Evolutionary conservation across 2,797 vertebrate species (phyloP), one percentile per base, ranked within the genome.

Genomic region (Siniperca undulata): DNA sequence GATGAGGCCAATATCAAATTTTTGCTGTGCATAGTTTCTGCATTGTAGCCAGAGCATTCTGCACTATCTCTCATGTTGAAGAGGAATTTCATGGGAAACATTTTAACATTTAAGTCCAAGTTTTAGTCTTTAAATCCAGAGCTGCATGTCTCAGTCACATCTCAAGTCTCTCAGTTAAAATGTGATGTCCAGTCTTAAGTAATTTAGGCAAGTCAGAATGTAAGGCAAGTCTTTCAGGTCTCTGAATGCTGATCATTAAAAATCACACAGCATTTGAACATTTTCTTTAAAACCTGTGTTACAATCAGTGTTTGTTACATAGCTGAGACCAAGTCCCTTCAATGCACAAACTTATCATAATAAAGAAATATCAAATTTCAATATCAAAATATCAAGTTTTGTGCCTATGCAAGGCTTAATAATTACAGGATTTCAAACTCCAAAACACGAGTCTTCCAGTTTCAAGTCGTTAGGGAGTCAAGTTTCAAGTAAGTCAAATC

Each of bases 1-100:
- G 66, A 60, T 62, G 27, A 68, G 22, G 7, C 17, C 16, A 40
- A 42, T 50, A 34, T 42, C 22, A 14, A 3, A 59, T 77, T 22
- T 76, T 16, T 44, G 38, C 34, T 70, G 20, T 56, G 64, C n/a
- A 62, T 12, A 52, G 12, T 42, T 48, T 66, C 64, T 58, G 50
- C 42, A 34, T 7, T 59, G 65, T 27, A 42, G 2, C 1, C 53
- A 60, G 34, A 65, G n/a, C 17, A 9, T 19, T 60, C 50, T 65
- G 24, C 22, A 30, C 27, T 7, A 53, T 53, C 52, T 61, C 30
- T 22, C 11, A 16, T 20, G 36, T 53, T 44, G 36, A 24, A 48
- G 10, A 64, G 64, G 46, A 68, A 68, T 10, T 24, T 10, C 5
- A 77, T 16, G 20, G 56, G 27, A 59, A 24, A n/a, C 68, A 38